phyloP scores from a whole-genome alignment of 2,888 invertebrate genomes.

The Drosophila paracracens region DNA sequence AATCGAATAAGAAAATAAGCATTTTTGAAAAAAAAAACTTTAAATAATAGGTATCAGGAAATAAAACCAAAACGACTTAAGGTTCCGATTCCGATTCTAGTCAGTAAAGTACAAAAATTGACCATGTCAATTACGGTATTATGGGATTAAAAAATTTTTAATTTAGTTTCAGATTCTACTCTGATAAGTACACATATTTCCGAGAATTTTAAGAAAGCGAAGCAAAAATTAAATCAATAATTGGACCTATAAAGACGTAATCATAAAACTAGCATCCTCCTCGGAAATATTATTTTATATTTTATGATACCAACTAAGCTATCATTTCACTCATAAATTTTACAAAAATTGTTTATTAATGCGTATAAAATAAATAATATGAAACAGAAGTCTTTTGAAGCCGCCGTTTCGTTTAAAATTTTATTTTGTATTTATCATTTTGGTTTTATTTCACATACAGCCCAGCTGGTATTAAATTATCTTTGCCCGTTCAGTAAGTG shows the following conservation, averaged over 20 bases:
- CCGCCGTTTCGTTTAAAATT: neutral
- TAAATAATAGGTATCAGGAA: neutral
- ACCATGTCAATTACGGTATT: neutral
- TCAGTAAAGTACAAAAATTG: neutral
- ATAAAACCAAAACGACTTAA: neutral
- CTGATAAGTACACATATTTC: neutral
- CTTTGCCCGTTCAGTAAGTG: neutral
- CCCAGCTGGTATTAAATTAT: neutral
- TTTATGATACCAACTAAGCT: neutral
- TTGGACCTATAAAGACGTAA: neutral
- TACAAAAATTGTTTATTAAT: neutral
- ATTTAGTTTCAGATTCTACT: neutral
- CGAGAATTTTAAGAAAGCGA: neutral
- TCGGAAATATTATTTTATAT: neutral
- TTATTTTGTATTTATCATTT: neutral
- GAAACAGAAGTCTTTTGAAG: neutral
- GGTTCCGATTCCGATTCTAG: neutral
- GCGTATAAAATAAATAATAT: neutral
- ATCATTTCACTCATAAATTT: neutral
- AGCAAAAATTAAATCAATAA: neutral
- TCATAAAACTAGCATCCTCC: neutral
- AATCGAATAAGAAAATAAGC: accelerated
- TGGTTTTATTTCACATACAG: neutral
- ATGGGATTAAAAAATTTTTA: neutral
- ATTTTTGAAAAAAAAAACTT: neutral